Evolutionary conservation across 2,113 vertebrate species (phyloP).

Genomic region (Platycercus adscitus): DNA sequence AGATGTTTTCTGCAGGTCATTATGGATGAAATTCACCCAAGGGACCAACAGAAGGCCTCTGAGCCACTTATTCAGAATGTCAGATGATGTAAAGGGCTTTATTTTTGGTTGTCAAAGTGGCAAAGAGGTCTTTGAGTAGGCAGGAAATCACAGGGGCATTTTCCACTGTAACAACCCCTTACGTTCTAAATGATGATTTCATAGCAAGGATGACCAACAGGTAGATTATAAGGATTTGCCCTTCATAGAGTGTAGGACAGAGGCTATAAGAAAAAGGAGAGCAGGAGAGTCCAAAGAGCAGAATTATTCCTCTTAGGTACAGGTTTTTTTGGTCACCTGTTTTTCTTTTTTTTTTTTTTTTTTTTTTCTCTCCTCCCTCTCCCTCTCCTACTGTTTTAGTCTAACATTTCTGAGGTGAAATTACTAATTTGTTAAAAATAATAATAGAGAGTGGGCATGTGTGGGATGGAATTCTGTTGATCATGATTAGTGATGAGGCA

Average conservation of each 20-base stretch:
- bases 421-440: constrained; percentile 44
- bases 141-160: constrained; percentile 6
- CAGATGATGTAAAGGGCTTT: neutral
- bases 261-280: neutral
- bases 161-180: neutral
- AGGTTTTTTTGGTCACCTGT: constrained; percentile 28
- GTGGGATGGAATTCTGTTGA: constrained; percentile 42
- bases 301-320: neutral
- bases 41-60: constrained; percentile 39
- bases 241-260: neutral
- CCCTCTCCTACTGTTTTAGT: neutral
- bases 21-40: constrained; percentile 17
- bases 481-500: constrained; percentile 20
- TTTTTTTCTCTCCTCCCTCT: neutral
- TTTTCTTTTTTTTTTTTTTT: neutral
- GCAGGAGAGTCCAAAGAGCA: neutral
- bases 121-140: constrained; percentile 21
- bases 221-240: neutral
- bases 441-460: constrained; percentile 43
- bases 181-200: neutral
- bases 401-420: constrained; percentile 22
- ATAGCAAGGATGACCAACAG: neutral
- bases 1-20: constrained; percentile 53
- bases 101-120: constrained; percentile 34
- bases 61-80: constrained; percentile 13